Base-by-base conservation (phyloP, 2,888 invertebrate genomes). In the Spodoptera exigua region DNA sequence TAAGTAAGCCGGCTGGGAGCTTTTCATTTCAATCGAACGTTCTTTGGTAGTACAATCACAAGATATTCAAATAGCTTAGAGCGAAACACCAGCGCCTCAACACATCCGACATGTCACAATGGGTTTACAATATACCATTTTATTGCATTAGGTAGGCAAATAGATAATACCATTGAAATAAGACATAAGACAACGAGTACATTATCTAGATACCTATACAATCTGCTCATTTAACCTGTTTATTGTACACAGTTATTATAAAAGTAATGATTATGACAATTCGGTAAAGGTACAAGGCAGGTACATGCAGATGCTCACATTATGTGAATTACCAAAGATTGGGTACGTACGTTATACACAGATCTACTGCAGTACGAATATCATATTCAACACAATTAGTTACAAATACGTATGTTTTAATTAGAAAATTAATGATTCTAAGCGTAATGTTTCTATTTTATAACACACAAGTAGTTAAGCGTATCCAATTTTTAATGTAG, bases 351-450 rank as follows among this genome's bases (percentile, higher is more conserved):
- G 70, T 84, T 84, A 87, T 87, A 92, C 92, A 93, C 92, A 92
- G 92, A 90, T 93, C 93, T 93, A 93, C 91, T 90, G 89, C 88
- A 85, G 89, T 92, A 92, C 89, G 87, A 88, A 91, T 87, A 92
- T 89, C 86, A 89, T 89, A 86, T 87, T 86, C 76, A 91, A 92
- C 89, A 90, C 88, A 91, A 89, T 89, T 89, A 90, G 89, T 89
- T 90, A 92, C 87, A 89, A 89, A 89, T 87, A 89, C 86, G 87
- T 89, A 86, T 85, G 85, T 88, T 82, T 76, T 76, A 81, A 82
- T 82, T 88, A 87, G 80, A 89, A 92, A 92, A 90, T 85, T 89
- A 90, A 89, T 83, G 83, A 86, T 86, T 89, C 91, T 93, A 93
- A 93, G 92, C 93, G 91, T 92, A 92, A 90, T 89, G 82, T 89